These are phyloP conservation scores for Leptopilina boulardi DNA, from an alignment of 1,140 invertebrate genomes.

Conservation along the genomic window DNA sequence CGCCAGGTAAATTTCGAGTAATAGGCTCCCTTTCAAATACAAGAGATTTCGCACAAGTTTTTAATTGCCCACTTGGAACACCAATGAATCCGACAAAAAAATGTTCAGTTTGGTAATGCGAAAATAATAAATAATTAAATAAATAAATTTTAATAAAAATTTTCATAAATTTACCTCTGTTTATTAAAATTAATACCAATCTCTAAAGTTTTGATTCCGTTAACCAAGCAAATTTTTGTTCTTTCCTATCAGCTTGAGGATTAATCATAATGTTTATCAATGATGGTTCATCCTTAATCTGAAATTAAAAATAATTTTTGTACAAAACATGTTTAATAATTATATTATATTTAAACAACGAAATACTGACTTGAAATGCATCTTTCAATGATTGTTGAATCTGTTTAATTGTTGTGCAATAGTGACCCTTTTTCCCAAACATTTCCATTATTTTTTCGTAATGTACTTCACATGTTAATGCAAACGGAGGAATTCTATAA, in stretches of 20 bases:
- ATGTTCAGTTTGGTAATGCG: slow-evolving; percentile 86
- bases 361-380: slow-evolving; percentile 62
- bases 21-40: slow-evolving; percentile 90
- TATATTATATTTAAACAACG: slow-evolving; percentile 5
- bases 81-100: slow-evolving; percentile 89
- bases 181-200: no score
- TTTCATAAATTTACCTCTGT: no score
- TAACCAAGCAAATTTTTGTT: slow-evolving; percentile 93
- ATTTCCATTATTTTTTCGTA: slow-evolving; percentile 95
- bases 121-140: no score
- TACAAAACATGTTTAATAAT: slow-evolving; percentile 10
- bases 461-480: slow-evolving; percentile 84
- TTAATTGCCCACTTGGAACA: slow-evolving; percentile 81
- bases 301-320: slow-evolving; percentile 44
- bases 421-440: slow-evolving; percentile 88
- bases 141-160: no score
- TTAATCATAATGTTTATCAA: slow-evolving; percentile 95
- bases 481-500: slow-evolving; percentile 88
- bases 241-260: slow-evolving; percentile 91
- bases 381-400: slow-evolving; percentile 82
- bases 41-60: slow-evolving; percentile 85
- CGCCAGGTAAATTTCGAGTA: slow-evolving; percentile 86
- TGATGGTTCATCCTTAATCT: slow-evolving; percentile 83
- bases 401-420: slow-evolving; percentile 86
- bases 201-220: slow-evolving; percentile 88